Base-by-base conservation (phyloP, 2,797 vertebrate genomes). In the Ispidina lecontei region DNA sequence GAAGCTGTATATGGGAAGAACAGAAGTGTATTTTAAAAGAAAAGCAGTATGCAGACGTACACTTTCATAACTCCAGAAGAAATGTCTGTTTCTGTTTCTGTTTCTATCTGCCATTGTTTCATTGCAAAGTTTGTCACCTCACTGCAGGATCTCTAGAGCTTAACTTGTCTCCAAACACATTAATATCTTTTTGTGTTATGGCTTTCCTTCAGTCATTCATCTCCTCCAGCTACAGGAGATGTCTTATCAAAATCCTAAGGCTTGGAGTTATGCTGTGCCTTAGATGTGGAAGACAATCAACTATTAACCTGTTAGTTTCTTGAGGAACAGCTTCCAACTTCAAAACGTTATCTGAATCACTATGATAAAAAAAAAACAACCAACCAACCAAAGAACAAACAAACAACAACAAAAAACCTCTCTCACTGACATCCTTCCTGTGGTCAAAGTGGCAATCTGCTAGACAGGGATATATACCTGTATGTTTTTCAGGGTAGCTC, bases 281-380 rank as follows among this genome's bases (percentile, higher is more conserved):
- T 75, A 92, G n/a, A 83, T 49, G 39, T 19, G 39, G 85, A 78
- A 89, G 96, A 83, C 62, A 91, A 78, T 71, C 35, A 91, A 84
- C 83, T 88, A 93, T 90, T 82, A 96, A 84, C 84, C 74, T 84
- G 49, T 76, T 87, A 68, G 51, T 75, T 84, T 85, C 63, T 59
- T 26, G 12, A 93, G 49, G 39, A 90, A 82, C 28, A 56, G 9
- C 22, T 87, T 92, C 39, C 44, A 43, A 12, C 71, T 89, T 93
- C 78, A 54, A 90, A 89, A 67, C 18, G 63, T 9, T 62, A 46
- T 55, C 43, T 80, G 64, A 87, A 84, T 44, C 54, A 62, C 7
- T 51, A 4, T 9, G 26, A 65, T 59, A 44, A 31, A 84, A 93
- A 82, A 87, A 91, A 37, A 7, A 68, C 85, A n/a, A 1, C 35